Conservation (phyloP, 92 coral and sea anemone genomes). For the Scolanthus callimorphus region DNA sequence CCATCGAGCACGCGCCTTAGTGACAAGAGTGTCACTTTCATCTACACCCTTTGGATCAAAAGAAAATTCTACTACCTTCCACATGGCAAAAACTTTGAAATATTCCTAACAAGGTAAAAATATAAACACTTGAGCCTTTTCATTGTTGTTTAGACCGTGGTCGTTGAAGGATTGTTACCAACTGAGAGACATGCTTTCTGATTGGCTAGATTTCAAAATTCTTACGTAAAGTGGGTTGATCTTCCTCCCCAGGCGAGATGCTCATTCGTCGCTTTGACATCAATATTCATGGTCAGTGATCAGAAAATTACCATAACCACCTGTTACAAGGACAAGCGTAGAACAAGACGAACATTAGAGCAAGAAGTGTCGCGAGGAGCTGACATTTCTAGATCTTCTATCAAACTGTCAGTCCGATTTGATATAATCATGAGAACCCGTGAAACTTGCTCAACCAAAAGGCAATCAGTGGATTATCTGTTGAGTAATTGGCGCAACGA, state of each 20-base stretch:
- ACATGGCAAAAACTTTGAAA: too few relatives aligned
- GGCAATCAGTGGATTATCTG: too few relatives aligned
- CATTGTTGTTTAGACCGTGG: not conserved
- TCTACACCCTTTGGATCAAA: not conserved
- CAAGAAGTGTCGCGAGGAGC: too few relatives aligned
- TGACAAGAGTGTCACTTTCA: slow-evolving; percentile 23
- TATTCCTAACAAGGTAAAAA: not conserved
- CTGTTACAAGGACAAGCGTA: too few relatives aligned
- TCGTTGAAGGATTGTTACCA: not conserved
- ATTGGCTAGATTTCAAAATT: not conserved
- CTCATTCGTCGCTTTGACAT: not conserved
- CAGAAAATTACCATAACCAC: not conserved
- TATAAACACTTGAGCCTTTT: not conserved
- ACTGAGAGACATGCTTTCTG: not conserved
- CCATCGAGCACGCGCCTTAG: slow-evolving; percentile 61
- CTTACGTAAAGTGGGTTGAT: slow-evolving; percentile 1
- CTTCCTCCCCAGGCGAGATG: not conserved
- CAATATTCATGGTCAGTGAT: not conserved
- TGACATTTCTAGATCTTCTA: too few relatives aligned
- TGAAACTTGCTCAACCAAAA: too few relatives aligned
- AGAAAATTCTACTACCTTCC: not conserved
- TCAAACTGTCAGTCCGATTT: too few relatives aligned
- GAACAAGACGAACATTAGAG: too few relatives aligned
- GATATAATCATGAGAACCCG: too few relatives aligned
- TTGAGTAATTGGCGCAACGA: too few relatives aligned